phyloP scores from a whole-genome alignment of 2,797 vertebrate species.

The Myiotriccus ornatus region DNA sequence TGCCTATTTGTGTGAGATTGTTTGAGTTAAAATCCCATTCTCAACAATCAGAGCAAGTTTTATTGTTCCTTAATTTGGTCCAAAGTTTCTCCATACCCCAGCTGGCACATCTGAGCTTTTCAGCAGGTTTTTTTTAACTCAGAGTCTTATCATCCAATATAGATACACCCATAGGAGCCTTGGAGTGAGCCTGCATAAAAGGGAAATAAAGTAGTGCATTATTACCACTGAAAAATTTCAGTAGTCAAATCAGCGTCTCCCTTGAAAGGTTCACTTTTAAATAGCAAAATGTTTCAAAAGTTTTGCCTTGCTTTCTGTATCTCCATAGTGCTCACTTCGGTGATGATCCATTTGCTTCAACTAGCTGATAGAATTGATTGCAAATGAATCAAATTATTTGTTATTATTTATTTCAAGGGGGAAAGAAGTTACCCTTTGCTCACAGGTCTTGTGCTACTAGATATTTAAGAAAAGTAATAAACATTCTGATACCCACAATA shows the following conservation, averaged over 20 bases:
- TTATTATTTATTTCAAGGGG: not conserved
- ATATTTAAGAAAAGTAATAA: not conserved
- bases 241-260: not conserved
- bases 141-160: not conserved
- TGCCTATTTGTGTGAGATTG: fast-evolving
- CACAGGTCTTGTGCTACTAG: not conserved
- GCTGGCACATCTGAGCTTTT: not conserved
- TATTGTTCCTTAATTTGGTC: not conserved
- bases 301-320: not conserved
- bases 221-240: not conserved
- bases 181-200: not conserved
- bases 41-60: not conserved
- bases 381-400: not conserved
- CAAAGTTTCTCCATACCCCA: not conserved
- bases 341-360: not conserved
- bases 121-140: not conserved
- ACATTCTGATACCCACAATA: not conserved
- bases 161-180: not conserved
- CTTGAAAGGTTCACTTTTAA: not conserved
- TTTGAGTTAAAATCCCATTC: not conserved
- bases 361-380: not conserved
- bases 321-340: not conserved
- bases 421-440: not conserved
- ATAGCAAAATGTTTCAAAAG: not conserved
- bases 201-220: not conserved